Evolutionary conservation across 92 coral and sea anemone genomes (phyloP), one percentile per base, ranked within the genome.

Genomic region (Porites evermanni): DNA sequence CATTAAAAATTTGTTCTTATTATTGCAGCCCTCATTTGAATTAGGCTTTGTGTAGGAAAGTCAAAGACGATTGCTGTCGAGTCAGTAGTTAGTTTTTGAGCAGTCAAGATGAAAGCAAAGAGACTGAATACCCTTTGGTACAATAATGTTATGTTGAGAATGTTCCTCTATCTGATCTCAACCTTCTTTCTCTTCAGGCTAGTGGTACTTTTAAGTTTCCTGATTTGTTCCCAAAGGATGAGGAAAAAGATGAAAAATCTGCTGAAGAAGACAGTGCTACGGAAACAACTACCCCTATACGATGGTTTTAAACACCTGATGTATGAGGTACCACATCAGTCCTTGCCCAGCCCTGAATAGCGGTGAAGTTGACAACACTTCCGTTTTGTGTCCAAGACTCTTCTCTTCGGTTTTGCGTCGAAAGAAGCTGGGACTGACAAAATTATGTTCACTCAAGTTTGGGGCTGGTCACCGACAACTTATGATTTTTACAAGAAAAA

Each of bases 151-250:
- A 13, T 13, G 3, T 67, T 4, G 12, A 18, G 12, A 52, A 10
- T 19, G 11, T 75, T 2, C 8, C 12, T 7, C 1, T 50, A 7
- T 20, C 6, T 7, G 3, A 11, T 29, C 18, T 11, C 13, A 17
- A 51, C 44, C 13, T 29, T 14, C 10, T 69, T 67, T 8, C 61
- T 52, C 74, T 61, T 10, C 68, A 97, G 99, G 95, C 94, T 12
- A 88, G 89, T 29, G 97, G 92, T 11, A 93, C 93, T 11, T 95
- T 97, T 53, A 95, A 81, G 81, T 97, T 91, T 86, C 99, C 99
- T 23, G 99, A 97, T 70, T 77, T 97, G 64, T 95, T 97, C 75
- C 93, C 95, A 20, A 93, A 89, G 58, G 66, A 88, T 7, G 93
- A 85, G 12, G 50, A 53, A 86, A 80, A 92, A 72, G 89, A 77